Base-by-base conservation (phyloP, 2,888 invertebrate species). In the Teleiodes luculella region DNA sequence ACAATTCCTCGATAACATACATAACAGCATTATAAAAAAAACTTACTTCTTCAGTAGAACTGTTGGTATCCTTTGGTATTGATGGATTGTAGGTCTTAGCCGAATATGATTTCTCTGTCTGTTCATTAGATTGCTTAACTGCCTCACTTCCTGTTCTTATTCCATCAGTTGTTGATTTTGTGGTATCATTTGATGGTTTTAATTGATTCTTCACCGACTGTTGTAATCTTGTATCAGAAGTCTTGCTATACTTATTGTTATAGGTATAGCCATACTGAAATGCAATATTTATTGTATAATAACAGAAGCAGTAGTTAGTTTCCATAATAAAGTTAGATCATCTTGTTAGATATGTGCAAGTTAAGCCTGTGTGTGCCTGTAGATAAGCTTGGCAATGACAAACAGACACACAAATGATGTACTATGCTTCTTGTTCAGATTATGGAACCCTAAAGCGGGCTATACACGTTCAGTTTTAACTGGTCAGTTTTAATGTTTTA, bases 31-130 rank as follows among this genome's bases (percentile, higher is more conserved):
- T 1, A 5, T 24, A 24, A 5, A 20, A 24, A 28, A n/a, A 48
- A 28, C 67, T 49, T 63, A 80, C 81, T 69, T 80, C 78, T 54
- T 78, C 76, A 48, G 63, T 59, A 24, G 68, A 59, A 52, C 64
- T 53, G 61, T 64, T 70, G 13, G 62, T 48, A 54, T 78, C 76
- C 59, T 68, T 58, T 59, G 71, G 71, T 53, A 70, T 54, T 28
- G 67, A 48, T 41, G 65, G 50, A 60, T 64, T 72, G 31, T 64
- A 55, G 51, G 56, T 66, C 64, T 74, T 81, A 3, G 65, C 57
- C 55, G 55, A 24, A 6, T 24, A 24, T 49, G 55, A 20, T 28
- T 30, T 54, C 20, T 36, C 57, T 16, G 56, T 55, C 49, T 57
- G 43, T 43, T 43, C 43, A 18, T 20, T 43, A 20, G 20, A 20